Conservation (phyloP, 2,113 vertebrate genomes). For the Scophthalmus maximus region DNA sequence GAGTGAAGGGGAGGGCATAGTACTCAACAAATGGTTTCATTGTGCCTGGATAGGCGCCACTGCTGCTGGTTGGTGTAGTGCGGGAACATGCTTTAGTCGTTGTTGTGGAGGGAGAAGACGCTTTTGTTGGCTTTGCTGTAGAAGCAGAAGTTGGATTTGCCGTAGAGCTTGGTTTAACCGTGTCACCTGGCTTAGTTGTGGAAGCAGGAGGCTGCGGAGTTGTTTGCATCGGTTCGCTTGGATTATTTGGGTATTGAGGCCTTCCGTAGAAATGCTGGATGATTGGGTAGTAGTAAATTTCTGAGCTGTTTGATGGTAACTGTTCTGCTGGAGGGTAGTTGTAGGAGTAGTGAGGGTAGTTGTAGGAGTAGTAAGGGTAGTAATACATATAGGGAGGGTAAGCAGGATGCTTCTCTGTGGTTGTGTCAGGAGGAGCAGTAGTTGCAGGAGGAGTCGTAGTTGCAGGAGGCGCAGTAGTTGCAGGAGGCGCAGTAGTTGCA, state of each 20-base stretch:
- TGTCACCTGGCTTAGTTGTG: background rate
- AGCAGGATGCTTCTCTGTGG: no score
- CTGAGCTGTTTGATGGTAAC: background rate
- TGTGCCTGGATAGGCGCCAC: background rate
- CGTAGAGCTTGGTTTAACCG: background rate
- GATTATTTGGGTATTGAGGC: background rate
- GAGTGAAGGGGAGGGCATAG: background rate
- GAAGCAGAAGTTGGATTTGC: no score
- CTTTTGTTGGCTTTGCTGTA: background rate
- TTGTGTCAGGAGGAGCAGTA: no score
- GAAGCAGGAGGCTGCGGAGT: background rate
- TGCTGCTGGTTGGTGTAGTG: background rate
- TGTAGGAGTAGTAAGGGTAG: background rate
- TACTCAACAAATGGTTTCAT: background rate
- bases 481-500: background rate
- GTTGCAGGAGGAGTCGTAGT: no score
- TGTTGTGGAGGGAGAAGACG: background rate
- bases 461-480: no score
- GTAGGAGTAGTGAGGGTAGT: background rate
- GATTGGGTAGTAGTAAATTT: background rate
- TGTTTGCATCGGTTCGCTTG: background rate
- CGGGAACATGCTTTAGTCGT: background rate
- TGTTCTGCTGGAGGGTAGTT: background rate
- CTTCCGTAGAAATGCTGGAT: slow-evolving; percentile 17
- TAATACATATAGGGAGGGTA: background rate